These are phyloP conservation scores for Blastobasis lacticolella DNA, from an alignment of 2,888 invertebrate species.

Conservation along the genomic window DNA sequence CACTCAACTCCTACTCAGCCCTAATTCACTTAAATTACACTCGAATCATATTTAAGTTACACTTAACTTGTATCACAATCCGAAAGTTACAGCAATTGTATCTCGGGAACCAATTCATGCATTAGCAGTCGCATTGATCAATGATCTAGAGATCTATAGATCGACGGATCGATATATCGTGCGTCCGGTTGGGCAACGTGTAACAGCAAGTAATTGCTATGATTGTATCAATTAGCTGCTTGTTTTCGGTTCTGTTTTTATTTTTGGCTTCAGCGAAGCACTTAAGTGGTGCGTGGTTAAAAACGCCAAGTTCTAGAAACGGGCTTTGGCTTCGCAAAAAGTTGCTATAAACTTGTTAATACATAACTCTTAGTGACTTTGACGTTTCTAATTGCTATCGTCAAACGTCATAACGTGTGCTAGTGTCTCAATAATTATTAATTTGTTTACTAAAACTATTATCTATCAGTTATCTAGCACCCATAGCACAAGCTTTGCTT, in stretches of 20 bases:
- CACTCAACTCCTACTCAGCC: neutral
- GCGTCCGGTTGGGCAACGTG: slow-evolving; percentile 8
- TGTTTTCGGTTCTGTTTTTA: neutral
- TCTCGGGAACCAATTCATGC: neutral
- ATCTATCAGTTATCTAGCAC: too few relatives aligned
- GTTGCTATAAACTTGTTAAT: too few relatives aligned
- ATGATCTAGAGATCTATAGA: slow-evolving; percentile 8
- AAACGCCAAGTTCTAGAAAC: too few relatives aligned
- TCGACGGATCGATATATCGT: neutral
- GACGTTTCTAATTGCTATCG: too few relatives aligned
- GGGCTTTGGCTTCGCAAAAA: too few relatives aligned
- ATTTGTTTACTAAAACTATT: too few relatives aligned
- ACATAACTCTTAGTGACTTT: too few relatives aligned
- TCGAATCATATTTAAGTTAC: neutral
- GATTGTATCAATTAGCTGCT: slow-evolving; percentile 6
- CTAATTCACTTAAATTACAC: neutral
- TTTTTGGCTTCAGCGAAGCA: neutral
- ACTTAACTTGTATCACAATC: too few relatives aligned
- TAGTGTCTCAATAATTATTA: too few relatives aligned
- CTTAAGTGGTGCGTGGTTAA: neutral
- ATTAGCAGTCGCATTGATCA: neutral
- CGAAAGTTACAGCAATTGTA: too few relatives aligned
- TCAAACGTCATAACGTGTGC: too few relatives aligned
- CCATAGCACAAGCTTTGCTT: too few relatives aligned
- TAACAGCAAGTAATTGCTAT: slow-evolving; percentile 5